phyloP scores from a whole-genome alignment of 2,888 invertebrate genomes.

The Phytoseiulus persimilis region DNA sequence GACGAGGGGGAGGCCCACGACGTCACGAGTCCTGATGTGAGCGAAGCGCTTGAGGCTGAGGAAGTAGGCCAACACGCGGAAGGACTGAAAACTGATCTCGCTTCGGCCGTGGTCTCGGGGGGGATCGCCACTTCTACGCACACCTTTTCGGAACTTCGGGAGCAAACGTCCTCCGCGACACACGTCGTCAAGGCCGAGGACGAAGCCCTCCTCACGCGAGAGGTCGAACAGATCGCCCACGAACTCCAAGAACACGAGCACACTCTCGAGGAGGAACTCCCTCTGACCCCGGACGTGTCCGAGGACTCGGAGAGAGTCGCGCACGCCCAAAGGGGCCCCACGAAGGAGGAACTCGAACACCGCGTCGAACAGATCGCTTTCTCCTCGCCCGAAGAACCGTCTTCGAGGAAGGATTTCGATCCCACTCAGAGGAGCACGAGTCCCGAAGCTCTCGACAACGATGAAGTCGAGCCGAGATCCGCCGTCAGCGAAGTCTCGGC shows the following conservation, averaged over 20 bases:
- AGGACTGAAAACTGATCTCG: not conserved
- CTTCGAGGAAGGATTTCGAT: conserved; percentile 32
- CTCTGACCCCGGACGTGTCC: conserved; percentile 15
- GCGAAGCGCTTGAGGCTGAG: no score
- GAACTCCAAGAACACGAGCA: conserved; percentile 26
- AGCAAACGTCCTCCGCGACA: not conserved
- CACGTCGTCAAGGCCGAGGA: not conserved
- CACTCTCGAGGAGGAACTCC: conserved; percentile 22
- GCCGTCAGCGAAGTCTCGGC: conserved; percentile 16
- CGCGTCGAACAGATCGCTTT: conserved; percentile 14
- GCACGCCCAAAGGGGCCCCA: not conserved
- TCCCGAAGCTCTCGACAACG: not conserved
- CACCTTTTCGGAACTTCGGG: not conserved
- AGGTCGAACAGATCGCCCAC: conserved; percentile 33
- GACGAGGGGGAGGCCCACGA: not conserved
- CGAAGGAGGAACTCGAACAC: conserved; percentile 15
- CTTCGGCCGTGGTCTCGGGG: not conserved
- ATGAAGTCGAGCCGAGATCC: conserved; percentile 1
- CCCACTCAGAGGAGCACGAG: not conserved
- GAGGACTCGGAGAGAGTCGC: not conserved
- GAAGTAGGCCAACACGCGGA: no score
- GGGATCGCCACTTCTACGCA: not conserved
- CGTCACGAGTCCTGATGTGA: not conserved
- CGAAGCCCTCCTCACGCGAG: not conserved
- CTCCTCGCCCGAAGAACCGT: conserved; percentile 26